Percentiles rank a stretch among this genome's conserved stretches.
phyloP scores from a whole-genome alignment of 2,113 vertebrate species.

The Athene cunicularia region DNA sequence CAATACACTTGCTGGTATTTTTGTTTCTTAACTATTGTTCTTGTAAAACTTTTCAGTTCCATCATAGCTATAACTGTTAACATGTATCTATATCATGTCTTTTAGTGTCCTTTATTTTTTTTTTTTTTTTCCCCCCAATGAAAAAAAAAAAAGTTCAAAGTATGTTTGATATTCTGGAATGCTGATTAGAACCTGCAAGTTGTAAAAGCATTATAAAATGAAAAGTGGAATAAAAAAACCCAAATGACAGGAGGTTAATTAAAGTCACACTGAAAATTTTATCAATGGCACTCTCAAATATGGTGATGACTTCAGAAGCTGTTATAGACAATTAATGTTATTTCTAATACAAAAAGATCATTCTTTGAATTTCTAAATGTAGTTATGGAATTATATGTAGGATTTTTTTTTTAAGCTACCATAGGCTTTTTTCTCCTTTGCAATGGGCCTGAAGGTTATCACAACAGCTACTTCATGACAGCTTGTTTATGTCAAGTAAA shows the following conservation, averaged over 20 bases:
- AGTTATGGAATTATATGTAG: background rate
- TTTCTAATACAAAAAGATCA: background rate
- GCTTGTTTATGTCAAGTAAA: background rate
- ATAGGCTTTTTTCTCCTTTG: background rate
- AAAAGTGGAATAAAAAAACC: background rate
- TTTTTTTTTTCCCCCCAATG: background rate
- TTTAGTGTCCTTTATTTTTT: background rate
- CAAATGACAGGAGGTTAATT: background rate
- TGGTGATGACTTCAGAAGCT: background rate
- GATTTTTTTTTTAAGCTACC: background rate
- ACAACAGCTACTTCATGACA: background rate
- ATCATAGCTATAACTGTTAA: background rate
- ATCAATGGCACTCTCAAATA: background rate
- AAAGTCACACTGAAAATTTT: background rate
- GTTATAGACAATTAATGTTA: background rate
- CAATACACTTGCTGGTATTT: background rate
- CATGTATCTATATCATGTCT: fast-evolving
- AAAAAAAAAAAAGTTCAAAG: background rate
- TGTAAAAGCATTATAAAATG: background rate
- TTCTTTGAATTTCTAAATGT: background rate
- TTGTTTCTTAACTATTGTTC: background rate
- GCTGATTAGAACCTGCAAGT: background rate
- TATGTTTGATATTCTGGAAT: background rate
- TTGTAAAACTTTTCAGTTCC: background rate
- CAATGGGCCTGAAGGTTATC: background rate